phyloP scores from a whole-genome alignment of 2,888 invertebrate genomes.

The Scelioninae gen. 2 region DNA sequence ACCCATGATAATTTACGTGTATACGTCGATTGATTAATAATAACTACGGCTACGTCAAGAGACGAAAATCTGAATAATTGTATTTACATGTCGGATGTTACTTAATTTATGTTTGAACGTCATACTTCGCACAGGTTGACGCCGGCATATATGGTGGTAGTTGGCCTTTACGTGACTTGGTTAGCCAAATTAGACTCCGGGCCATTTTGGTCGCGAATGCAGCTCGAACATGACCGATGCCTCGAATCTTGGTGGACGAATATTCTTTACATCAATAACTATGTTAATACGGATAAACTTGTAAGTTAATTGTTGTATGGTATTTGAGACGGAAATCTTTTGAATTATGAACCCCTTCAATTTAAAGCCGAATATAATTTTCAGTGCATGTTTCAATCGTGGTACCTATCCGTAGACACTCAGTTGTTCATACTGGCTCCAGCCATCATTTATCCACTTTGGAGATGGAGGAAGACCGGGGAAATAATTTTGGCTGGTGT shows the following conservation, averaged over 20 bases:
- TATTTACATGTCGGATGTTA: slow-evolving; percentile 49
- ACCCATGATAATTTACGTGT: slow-evolving; percentile 1
- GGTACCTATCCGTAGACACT: slow-evolving; percentile 82
- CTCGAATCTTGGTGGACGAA: slow-evolving; percentile 85
- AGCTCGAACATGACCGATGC: slow-evolving; percentile 78
- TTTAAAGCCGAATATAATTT: slow-evolving; percentile 60
- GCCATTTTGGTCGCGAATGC: slow-evolving; percentile 83
- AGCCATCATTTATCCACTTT: slow-evolving; percentile 81
- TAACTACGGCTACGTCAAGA: slow-evolving; percentile 10
- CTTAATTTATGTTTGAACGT: slow-evolving; percentile 54
- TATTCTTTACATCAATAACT: slow-evolving; percentile 85
- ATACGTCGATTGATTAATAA: slow-evolving; percentile 27
- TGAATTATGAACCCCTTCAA: neutral
- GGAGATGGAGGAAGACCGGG: slow-evolving; percentile 80
- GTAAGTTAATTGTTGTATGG: too few species aligned
- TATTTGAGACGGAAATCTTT: too few species aligned
- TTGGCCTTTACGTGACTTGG: slow-evolving; percentile 85
- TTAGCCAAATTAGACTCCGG: slow-evolving; percentile 83
- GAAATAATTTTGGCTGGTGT: slow-evolving; percentile 76
- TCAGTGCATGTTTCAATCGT: slow-evolving; percentile 85
- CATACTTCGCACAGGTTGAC: slow-evolving; percentile 78
- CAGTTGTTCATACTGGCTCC: slow-evolving; percentile 83
- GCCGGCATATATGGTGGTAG: slow-evolving; percentile 83
- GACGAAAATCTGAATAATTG: slow-evolving; percentile 47
- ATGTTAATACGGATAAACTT: slow-evolving; percentile 80